phyloP scores from a whole-genome alignment of 2,797 vertebrate species.

The Picus viridis region DNA sequence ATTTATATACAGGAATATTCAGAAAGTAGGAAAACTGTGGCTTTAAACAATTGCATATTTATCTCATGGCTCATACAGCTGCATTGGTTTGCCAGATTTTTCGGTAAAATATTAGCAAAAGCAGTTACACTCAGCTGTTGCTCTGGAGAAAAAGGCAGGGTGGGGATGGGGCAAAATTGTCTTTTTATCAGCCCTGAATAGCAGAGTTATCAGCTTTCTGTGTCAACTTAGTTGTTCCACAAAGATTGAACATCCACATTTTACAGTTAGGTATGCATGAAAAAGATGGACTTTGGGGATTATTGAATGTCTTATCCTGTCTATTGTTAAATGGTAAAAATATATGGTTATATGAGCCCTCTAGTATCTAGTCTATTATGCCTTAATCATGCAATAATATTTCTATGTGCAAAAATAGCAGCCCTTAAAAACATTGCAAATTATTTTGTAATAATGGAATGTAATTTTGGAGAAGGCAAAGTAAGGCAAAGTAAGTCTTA shows the following conservation, averaged over 20 bases:
- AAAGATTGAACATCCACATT: neutral
- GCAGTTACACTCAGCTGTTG: neutral
- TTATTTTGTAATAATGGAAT: too few relatives aligned
- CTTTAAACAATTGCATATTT: neutral
- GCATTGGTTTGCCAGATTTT: neutral
- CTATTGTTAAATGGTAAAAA: slow-evolving; percentile 1
- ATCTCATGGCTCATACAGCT: neutral
- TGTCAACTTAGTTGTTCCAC: neutral
- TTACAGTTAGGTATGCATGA: neutral
- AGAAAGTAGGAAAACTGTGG: neutral
- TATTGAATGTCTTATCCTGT: neutral
- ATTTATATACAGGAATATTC: neutral
- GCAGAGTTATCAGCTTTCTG: neutral
- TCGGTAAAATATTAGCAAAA: neutral
- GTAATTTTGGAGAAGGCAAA: neutral
- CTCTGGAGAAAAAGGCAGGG: neutral
- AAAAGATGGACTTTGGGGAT: neutral
- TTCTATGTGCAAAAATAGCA: neutral
- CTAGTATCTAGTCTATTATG: neutral
- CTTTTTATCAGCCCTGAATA: neutral
- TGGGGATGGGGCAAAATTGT: neutral
- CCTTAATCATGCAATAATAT: neutral
- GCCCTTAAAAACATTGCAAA: neutral
- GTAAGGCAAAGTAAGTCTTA: neutral
- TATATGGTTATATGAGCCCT: neutral